These are phyloP conservation scores for Drosophila obscura DNA, from an alignment of 1,140 invertebrate genomes.

Conservation along the genomic window DNA sequence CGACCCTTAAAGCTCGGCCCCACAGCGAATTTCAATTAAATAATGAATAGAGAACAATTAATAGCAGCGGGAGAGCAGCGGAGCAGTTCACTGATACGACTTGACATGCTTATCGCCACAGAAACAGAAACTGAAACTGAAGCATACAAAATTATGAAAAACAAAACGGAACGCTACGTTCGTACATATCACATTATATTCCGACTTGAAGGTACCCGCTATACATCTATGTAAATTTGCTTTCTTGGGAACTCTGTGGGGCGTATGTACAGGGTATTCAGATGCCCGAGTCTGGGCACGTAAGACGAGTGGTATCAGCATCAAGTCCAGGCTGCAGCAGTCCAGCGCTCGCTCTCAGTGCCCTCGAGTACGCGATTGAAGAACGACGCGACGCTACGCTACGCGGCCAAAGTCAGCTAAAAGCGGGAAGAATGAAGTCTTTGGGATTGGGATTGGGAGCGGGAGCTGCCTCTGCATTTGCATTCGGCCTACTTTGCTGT, in stretches of 20 bases:
- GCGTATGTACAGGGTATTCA: neutral
- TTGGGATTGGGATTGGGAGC: neutral
- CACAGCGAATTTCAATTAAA: constrained; percentile 23
- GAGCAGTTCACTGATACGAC: constrained; percentile 60
- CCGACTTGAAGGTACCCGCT: too few relatives aligned
- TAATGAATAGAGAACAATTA: constrained; percentile 35
- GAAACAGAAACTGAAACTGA: neutral
- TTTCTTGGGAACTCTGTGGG: neutral
- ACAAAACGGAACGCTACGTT: too few relatives aligned
- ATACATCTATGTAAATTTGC: too few relatives aligned
- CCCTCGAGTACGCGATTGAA: constrained; percentile 12
- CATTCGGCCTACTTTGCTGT: constrained; percentile 6
- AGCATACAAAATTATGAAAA: too few relatives aligned
- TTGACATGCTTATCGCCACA: constrained; percentile 55
- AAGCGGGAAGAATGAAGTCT: constrained; percentile 20
- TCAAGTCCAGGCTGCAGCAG: neutral
- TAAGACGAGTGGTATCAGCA: constrained; percentile 13
- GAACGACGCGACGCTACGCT: constrained; percentile 12
- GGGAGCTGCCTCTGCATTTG: neutral
- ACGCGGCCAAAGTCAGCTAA: neutral
- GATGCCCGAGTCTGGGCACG: neutral
- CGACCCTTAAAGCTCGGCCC: constrained; percentile 4
- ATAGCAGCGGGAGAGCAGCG: constrained; percentile 61
- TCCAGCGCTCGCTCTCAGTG: constrained; percentile 34
- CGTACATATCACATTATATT: too few relatives aligned